Percentiles rank a stretch among this genome's conserved stretches.
Conservation (phyloP, 1,140 invertebrate species). For the Atta texana region DNA sequence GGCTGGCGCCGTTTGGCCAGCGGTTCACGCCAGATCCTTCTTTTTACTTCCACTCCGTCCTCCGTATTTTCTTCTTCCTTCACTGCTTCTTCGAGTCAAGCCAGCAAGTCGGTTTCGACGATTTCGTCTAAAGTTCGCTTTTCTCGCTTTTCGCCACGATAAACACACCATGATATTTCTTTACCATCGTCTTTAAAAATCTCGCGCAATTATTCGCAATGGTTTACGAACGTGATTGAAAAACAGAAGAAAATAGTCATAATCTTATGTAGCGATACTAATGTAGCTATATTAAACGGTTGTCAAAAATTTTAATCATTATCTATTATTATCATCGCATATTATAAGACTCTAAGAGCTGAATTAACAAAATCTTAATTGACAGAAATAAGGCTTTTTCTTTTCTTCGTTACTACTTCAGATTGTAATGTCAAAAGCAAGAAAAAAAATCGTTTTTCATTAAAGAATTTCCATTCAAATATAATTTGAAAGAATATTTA, state of each 20-base stretch:
- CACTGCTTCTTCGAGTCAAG: slow-evolving; percentile 1
- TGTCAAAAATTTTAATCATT: slow-evolving; percentile 1
- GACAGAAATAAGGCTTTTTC: no score
- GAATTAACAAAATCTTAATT: neutral
- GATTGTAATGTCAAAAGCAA: no score
- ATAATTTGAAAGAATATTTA: no score
- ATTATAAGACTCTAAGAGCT: neutral
- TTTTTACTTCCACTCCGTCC: slow-evolving; percentile 11
- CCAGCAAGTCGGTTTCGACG: neutral
- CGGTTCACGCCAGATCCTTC: slow-evolving; percentile 55
- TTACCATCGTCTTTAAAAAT: neutral
- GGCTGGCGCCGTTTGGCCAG: slow-evolving; percentile 67
- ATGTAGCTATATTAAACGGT: neutral
- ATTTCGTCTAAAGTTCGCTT: slow-evolving; percentile 12
- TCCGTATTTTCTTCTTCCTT: slow-evolving; percentile 20
- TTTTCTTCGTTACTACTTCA: no score
- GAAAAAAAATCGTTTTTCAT: no score
- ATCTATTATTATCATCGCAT: neutral
- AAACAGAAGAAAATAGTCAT: neutral
- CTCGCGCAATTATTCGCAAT: neutral
- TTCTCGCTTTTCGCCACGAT: slow-evolving; percentile 24
- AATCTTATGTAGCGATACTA: neutral
- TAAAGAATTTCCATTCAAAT: no score
- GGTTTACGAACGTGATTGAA: neutral
- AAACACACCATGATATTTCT: neutral